Conservation (phyloP, 2,888 invertebrate species). For the Mycogona germanica region DNA sequence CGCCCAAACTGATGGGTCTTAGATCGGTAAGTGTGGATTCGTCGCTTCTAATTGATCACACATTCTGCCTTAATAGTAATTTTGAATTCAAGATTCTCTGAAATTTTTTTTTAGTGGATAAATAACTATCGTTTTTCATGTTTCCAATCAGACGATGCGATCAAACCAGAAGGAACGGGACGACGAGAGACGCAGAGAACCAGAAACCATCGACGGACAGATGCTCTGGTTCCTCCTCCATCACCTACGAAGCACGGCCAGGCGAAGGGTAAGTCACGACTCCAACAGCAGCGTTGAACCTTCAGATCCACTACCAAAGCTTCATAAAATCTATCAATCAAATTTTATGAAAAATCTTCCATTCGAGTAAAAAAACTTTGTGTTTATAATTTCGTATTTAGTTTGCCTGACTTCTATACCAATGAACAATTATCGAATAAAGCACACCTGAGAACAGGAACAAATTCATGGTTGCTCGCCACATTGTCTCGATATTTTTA, state of each 20-base stretch:
- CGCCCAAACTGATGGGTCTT: constrained; percentile 44
- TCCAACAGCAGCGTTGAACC: too few species aligned
- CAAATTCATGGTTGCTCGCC: too few species aligned
- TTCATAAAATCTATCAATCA: neutral
- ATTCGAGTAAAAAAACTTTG: neutral
- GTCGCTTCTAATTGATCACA: neutral
- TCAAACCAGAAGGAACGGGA: constrained; percentile 36
- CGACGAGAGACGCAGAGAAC: constrained; percentile 33
- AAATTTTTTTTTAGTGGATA: too few species aligned
- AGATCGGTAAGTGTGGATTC: constrained; percentile 25
- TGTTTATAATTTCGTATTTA: neutral
- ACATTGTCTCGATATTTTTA: too few species aligned
- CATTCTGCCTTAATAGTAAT: neutral
- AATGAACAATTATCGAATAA: too few species aligned
- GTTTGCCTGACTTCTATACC: too few species aligned
- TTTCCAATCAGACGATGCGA: constrained; percentile 30
- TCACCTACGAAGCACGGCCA: constrained; percentile 36
- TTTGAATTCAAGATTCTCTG: neutral
- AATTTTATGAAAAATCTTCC: neutral
- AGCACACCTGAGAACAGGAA: too few species aligned
- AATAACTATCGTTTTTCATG: too few species aligned
- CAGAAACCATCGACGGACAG: constrained; percentile 39
- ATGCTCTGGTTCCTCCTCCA: constrained; percentile 43
- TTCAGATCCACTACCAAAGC: neutral
- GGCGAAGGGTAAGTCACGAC: constrained; percentile 29